Base-by-base conservation (phyloP, 2,797 vertebrate genomes). In the Sebastes hopkinsi region DNA sequence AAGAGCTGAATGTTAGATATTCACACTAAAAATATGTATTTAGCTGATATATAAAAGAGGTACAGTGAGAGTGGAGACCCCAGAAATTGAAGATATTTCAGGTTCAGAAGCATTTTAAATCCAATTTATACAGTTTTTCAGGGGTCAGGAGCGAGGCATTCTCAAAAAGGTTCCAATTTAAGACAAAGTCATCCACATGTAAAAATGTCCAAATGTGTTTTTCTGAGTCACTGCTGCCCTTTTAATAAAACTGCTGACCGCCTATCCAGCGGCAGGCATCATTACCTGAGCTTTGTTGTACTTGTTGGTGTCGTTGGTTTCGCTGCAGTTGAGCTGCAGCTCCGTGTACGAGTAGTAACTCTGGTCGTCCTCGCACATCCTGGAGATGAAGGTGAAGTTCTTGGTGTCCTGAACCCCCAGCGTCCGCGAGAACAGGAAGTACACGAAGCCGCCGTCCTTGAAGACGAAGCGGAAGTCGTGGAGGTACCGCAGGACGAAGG, bases 301-400 rank as follows among this genome's bases (percentile, higher is more conserved):
- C 68, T 74, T 91, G 84, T 95, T 95, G 27, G 8, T 12, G 1
- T 3, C 1, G 84, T 95, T 95, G 27, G 8, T 12, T 1, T 3
- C 3, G 34, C 92, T 96, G 77, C 98, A 99, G 79, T 93, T 95
- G 72, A 99, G 95, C 92, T 97, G 97, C 94, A 98, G 96, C 92
- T 99, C 98, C 0, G 97, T 96, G 89, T 99, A 99, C 13, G 98
- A 99, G 84, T 96, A 98, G 50, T 99, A 99, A 22, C 86, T 88
- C n/a, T 89, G 85, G 78, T 99, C 98, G 0, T 95, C 67, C 69
- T 97, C 97, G 73, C 98, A 99, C 86, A 99, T 94, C 30, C 98
- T 94, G 0, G 97, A 96, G 78, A 99, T 92, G 34, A 98, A 95
- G 3, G 97, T 99, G 89, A 96, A 96, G 87, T 97, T 98, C 79